Evolutionary conservation across 2,113 vertebrate genomes (phyloP).

Genomic region (Cyprinodon brontotheroides): DNA sequence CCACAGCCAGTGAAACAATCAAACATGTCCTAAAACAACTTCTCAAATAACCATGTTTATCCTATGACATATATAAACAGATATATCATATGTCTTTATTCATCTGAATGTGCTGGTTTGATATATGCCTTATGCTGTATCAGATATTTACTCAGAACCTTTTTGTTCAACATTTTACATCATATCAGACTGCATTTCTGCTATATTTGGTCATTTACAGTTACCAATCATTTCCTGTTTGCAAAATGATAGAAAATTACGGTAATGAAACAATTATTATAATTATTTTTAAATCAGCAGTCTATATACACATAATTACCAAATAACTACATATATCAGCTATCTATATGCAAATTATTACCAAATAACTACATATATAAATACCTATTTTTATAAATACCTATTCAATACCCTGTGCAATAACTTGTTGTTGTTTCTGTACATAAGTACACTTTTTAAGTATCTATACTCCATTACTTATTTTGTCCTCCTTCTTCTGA

Average conservation of each 20-base stretch:
- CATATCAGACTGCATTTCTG: neutral
- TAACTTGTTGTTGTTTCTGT: no score
- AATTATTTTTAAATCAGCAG: neutral
- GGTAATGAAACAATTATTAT: neutral
- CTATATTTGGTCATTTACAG: neutral
- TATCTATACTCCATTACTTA: no score
- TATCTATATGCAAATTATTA: no score
- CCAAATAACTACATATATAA: no score
- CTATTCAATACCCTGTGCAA: no score
- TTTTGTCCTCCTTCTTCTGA: no score
- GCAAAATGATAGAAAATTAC: neutral
- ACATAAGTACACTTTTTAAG: no score
- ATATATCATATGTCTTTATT: neutral
- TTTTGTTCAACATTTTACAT: neutral
- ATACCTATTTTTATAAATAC: no score
- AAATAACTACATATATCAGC: no score
- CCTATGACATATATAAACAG: neutral
- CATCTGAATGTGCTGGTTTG: neutral
- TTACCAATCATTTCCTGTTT: neutral
- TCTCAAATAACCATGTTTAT: constrained; percentile 43
- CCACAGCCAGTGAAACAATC: constrained; percentile 56
- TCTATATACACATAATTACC: neutral
- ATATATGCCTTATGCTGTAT: neutral
- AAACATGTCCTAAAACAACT: constrained; percentile 54
- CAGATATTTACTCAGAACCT: no score